These are phyloP conservation scores for Dipodomys merriami DNA, from an alignment of 2,113 vertebrate species.

Conservation along the genomic window DNA sequence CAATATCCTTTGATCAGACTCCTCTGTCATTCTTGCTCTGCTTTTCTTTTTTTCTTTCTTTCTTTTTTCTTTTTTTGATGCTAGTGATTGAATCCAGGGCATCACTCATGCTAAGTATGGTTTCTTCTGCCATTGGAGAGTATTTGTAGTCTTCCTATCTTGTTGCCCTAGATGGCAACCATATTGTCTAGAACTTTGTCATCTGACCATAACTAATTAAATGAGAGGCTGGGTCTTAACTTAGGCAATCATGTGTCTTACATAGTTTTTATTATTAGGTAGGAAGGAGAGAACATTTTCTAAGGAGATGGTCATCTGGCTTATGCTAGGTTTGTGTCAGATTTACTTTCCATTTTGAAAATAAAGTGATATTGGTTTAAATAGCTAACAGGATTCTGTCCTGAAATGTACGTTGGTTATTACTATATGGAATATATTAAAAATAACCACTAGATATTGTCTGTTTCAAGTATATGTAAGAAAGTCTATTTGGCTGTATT, in stretches of 20 bases:
- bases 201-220: background rate
- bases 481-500: background rate
- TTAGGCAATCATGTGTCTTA: background rate
- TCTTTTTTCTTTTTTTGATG: background rate
- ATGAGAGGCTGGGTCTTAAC: background rate
- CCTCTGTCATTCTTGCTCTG: background rate
- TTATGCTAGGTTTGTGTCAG: conserved; percentile 32
- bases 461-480: background rate
- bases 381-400: conserved; percentile 21
- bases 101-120: background rate
- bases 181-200: background rate
- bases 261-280: conserved; percentile 27
- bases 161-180: background rate
- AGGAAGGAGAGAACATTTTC: conserved; percentile 31
- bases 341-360: conserved; percentile 30
- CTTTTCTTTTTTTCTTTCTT: background rate
- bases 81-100: background rate
- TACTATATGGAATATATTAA: conserved; percentile 10
- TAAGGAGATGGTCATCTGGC: background rate
- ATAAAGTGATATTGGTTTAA: conserved; percentile 1
- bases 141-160: background rate
- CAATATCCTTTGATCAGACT: no score
- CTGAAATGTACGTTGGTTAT: background rate
- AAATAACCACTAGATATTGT: conserved; percentile 29
- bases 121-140: background rate